These are phyloP conservation scores for Thecophora atra DNA, from an alignment of 2,888 invertebrate species.

Conservation along the genomic window DNA sequence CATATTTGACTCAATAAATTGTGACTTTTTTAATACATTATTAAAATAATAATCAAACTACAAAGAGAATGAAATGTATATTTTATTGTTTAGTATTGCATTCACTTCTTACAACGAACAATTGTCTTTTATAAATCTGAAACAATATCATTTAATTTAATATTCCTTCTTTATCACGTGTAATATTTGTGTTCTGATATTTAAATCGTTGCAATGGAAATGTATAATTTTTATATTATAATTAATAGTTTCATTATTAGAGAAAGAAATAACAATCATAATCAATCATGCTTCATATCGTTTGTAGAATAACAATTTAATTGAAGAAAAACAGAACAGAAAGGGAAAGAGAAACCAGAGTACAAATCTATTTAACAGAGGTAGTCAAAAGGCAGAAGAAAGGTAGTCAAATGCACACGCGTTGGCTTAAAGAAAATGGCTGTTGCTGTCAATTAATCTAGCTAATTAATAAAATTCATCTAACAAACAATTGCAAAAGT, in stretches of 20 bases:
- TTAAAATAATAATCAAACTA: no score
- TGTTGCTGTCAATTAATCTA: no score
- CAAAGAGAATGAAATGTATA: no score
- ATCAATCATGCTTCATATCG: not conserved
- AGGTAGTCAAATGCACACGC: not conserved
- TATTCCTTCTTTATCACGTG: no score
- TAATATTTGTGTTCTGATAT: no score
- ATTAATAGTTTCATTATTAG: no score
- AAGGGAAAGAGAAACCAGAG: not conserved
- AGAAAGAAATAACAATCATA: not conserved
- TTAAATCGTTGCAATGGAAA: not conserved
- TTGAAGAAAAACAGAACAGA: not conserved
- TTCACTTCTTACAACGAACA: slow-evolving; percentile 19
- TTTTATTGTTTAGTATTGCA: no score
- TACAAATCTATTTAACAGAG: slow-evolving; percentile 9
- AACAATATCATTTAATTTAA: slow-evolving; percentile 11
- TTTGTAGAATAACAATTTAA: not conserved
- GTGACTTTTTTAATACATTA: no score
- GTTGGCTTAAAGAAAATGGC: not conserved
- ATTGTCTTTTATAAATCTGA: slow-evolving; percentile 9
- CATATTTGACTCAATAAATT: no score
- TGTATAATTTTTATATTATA: no score
- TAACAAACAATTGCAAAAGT: not conserved
- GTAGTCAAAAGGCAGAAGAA: slow-evolving; percentile 18
- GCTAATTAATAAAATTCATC: not conserved